These are phyloP conservation scores for Amphiura filiformis DNA, from an alignment of 35 echinoderm and acorn worm species.

Conservation along the genomic window DNA sequence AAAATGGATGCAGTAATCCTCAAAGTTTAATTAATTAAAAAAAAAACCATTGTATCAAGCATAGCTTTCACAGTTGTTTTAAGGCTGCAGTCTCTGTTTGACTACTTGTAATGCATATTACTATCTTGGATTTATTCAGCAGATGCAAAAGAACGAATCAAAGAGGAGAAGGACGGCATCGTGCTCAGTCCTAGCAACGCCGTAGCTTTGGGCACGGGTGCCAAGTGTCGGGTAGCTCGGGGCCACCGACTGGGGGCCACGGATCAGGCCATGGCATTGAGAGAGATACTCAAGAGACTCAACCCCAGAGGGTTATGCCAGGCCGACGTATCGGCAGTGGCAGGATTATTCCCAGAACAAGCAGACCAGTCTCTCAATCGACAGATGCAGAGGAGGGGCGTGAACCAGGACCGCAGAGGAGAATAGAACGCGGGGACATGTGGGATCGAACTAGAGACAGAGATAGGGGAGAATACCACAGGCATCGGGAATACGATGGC, in stretches of 20 bases:
- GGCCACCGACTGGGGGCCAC: slow-evolving; percentile 2
- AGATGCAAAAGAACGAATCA: slow-evolving; percentile 98
- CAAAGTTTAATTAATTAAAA: no score
- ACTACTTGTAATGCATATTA: neutral
- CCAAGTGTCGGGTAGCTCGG: slow-evolving; percentile 39
- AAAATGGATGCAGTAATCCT: no score
- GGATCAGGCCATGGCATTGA: neutral
- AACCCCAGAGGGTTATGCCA: slow-evolving; percentile 10
- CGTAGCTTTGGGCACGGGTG: slow-evolving; percentile 98
- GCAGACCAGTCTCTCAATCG: slow-evolving; percentile 27
- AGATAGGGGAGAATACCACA: slow-evolving; percentile 24
- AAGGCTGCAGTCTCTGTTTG: no score
- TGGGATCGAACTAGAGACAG: slow-evolving; percentile 26
- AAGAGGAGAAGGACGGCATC: slow-evolving; percentile 94
- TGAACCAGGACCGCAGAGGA: neutral
- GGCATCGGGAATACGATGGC: slow-evolving; percentile 1
- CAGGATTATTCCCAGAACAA: slow-evolving; percentile 62
- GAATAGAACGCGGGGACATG: slow-evolving; percentile 3
- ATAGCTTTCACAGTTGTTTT: no score
- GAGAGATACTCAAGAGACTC: neutral
- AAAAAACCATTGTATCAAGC: no score
- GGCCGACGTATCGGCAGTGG: slow-evolving; percentile 43
- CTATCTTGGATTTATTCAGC: neutral
- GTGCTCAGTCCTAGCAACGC: slow-evolving; percentile 90
- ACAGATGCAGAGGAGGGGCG: slow-evolving; percentile 34